Evolutionary conservation across 1,140 invertebrate species (phyloP).

Genomic region (Eumeta japonica): DNA sequence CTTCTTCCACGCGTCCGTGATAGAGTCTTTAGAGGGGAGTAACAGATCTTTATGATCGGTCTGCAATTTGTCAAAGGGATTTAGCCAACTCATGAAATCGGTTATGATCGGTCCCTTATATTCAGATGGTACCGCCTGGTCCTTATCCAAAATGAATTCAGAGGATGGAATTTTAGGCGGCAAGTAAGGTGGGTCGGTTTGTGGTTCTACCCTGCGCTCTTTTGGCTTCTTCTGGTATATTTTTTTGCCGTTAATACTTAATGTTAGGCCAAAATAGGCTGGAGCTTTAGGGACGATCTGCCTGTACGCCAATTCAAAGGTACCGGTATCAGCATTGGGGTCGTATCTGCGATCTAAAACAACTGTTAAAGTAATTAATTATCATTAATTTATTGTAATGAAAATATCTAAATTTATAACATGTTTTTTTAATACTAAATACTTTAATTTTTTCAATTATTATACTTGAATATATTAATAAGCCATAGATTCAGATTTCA

Average conservation of each 20-base stretch:
- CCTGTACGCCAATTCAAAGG: conserved; percentile 82
- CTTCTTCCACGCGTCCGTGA: conserved; percentile 48
- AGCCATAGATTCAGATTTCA: no score
- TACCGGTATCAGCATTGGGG: conserved; percentile 78
- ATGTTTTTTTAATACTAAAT: conserved; percentile 9
- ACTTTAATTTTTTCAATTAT: conserved; percentile 6
- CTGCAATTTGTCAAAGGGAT: conserved; percentile 41
- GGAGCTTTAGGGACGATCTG: conserved; percentile 71
- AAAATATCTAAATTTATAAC: conserved; percentile 8
- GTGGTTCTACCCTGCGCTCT: conserved; percentile 30
- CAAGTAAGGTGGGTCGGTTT: conserved; percentile 21
- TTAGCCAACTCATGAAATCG: conserved; percentile 51
- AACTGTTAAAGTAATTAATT: conserved; percentile 68
- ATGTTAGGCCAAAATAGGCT: conserved; percentile 77
- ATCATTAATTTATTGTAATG: neutral
- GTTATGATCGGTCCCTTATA: conserved; percentile 51
- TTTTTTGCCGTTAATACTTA: conserved; percentile 70
- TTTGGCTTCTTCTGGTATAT: conserved; percentile 44
- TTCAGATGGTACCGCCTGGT: conserved; percentile 35
- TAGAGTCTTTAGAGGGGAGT: conserved; percentile 33
- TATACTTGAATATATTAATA: no score
- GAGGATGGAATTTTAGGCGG: conserved; percentile 22
- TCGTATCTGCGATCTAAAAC: conserved; percentile 80
- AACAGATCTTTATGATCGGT: conserved; percentile 41
- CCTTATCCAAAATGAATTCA: conserved; percentile 21